Evolutionary conservation across 2,113 vertebrate genomes (phyloP).

Genomic region (Pontoporia blainvillei): DNA sequence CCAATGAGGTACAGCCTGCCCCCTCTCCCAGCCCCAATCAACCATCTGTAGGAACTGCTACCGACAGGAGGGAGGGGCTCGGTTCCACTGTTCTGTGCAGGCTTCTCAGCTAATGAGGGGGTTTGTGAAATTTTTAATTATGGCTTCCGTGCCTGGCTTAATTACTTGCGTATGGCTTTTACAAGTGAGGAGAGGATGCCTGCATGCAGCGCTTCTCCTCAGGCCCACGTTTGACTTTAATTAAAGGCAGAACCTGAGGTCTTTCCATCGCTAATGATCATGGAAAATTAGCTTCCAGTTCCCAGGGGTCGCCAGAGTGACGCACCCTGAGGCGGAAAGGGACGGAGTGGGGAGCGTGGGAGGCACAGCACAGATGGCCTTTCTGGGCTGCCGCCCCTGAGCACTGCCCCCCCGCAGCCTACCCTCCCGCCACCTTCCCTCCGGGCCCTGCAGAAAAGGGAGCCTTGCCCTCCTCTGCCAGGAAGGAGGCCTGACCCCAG

Average conservation of each 20-base stretch:
- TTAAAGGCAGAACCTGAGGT: constrained; percentile 78
- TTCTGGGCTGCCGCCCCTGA: neutral
- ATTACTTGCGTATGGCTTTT: constrained; percentile 84
- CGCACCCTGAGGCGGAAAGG: constrained; percentile 69
- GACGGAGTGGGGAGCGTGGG: neutral
- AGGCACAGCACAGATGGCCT: constrained; percentile 21
- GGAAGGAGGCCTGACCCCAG: neutral
- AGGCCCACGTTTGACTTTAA: constrained; percentile 76
- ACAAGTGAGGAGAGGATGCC: constrained; percentile 75
- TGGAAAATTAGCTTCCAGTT: constrained; percentile 81
- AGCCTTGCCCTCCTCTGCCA: neutral
- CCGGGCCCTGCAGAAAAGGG: neutral
- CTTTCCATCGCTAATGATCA: constrained; percentile 81
- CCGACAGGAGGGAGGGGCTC: constrained; percentile 33
- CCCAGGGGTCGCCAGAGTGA: constrained; percentile 73
- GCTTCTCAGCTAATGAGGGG: constrained; percentile 83
- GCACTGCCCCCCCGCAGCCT: neutral
- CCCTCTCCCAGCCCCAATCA: constrained; percentile 67
- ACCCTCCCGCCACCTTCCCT: neutral
- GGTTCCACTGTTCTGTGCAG: constrained; percentile 55
- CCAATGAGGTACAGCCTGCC: neutral
- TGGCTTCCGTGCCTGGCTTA: constrained; percentile 76
- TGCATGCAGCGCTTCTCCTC: constrained; percentile 65
- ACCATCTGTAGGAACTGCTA: constrained; percentile 70
- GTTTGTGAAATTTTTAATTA: constrained; percentile 77